phyloP scores from a whole-genome alignment of 2,888 invertebrate species.

The Hyalella azteca region DNA sequence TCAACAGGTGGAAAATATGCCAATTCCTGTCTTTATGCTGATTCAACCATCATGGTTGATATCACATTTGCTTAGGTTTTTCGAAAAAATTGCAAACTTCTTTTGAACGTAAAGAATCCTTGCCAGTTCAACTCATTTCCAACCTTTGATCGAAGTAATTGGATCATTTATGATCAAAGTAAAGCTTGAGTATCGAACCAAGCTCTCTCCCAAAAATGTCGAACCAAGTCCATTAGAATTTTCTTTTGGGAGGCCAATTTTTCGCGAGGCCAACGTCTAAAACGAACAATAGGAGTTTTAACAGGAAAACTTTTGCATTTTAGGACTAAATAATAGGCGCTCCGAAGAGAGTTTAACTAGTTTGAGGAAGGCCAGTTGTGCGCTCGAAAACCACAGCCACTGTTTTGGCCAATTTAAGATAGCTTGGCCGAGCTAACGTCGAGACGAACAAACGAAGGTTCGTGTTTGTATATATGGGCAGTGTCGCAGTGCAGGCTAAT shows the following conservation, averaged over 20 bases:
- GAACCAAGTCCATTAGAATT: conserved; percentile 35
- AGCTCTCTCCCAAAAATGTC: background rate
- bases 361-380: conserved; percentile 6
- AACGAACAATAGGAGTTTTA: conserved; percentile 37
- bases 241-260: conserved; percentile 10
- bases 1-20: too few species aligned
- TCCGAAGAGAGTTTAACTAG: conserved; percentile 33
- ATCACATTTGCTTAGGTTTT: too few species aligned
- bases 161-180: background rate
- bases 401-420: conserved; percentile 33
- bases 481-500: background rate
- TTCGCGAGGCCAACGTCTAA: conserved; percentile 35
- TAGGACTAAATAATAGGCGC: conserved; percentile 36
- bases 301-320: conserved; percentile 37
- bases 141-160: conserved; percentile 3
- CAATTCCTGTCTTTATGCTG: too few species aligned
- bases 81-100: too few species aligned
- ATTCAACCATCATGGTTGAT: too few species aligned
- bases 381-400: conserved; percentile 8
- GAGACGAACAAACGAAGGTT: background rate
- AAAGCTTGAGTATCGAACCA: conserved; percentile 7
- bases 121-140: background rate
- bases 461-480: background rate
- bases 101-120: too few species aligned
- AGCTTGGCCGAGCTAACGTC: too few species aligned